A percentile compares a stretch with the other conserved stretches of the same genome.
These are phyloP conservation scores for Drosophila robusta DNA, from an alignment of 2,888 invertebrate genomes.

Conservation along the genomic window DNA sequence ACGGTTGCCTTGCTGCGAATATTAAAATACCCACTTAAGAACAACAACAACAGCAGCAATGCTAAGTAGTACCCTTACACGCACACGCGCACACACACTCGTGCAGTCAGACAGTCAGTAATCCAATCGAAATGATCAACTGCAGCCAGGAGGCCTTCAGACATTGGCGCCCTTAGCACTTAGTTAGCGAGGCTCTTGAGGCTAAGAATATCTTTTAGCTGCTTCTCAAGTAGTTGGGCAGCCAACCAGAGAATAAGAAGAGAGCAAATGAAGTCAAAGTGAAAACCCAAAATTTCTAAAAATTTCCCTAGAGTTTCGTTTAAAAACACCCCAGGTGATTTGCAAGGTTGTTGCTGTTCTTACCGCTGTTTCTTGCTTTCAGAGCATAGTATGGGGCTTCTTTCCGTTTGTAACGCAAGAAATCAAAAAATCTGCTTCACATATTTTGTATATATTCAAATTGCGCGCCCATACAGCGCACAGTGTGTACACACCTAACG, in stretches of 20 bases:
- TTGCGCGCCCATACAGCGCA: background rate
- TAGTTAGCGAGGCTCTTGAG: constrained; percentile 30
- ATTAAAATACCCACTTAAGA: constrained; percentile 76
- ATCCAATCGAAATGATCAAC: constrained; percentile 46
- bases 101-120: constrained; percentile 12
- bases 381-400: background rate
- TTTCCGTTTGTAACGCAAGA: background rate
- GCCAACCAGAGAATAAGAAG: background rate
- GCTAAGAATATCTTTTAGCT: constrained; percentile 28
- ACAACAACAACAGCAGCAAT: constrained; percentile 51
- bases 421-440: background rate
- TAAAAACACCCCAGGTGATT: too few species aligned
- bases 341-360: too few species aligned
- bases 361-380: too few species aligned
- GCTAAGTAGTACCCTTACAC: constrained; percentile 51
- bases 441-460: constrained; percentile 1
- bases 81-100: constrained; percentile 7
- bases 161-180: constrained; percentile 58
- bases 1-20: constrained; percentile 74
- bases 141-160: constrained; percentile 32
- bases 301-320: too few species aligned
- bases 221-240: constrained; percentile 12
- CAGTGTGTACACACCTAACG: constrained; percentile 31
- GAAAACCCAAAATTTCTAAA: background rate
- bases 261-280: background rate